phyloP scores from a whole-genome alignment of 2,113 vertebrate genomes.

The Otis tarda region DNA sequence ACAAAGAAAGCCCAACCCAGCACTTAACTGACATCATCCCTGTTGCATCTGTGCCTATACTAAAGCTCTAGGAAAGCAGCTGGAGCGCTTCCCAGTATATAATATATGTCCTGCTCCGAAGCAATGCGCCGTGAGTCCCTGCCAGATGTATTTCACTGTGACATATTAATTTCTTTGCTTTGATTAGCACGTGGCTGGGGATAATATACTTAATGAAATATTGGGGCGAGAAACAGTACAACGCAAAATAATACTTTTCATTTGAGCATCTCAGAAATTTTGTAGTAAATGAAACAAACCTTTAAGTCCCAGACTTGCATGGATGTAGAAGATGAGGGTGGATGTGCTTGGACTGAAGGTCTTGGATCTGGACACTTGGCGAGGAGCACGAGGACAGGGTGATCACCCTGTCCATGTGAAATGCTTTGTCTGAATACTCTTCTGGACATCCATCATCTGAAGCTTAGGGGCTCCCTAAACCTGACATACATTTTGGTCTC shows the following conservation, averaged over 20 bases:
- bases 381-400: not conserved
- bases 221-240: not conserved
- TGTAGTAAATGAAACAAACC: not conserved
- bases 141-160: slow-evolving; percentile 31
- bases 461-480: not conserved
- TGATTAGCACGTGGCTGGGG: not conserved
- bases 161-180: not conserved
- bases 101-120: slow-evolving; percentile 40
- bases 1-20: not conserved
- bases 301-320: not conserved
- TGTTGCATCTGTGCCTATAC: slow-evolving; percentile 4
- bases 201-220: slow-evolving; percentile 17
- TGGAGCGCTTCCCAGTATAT: not conserved
- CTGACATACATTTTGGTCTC: not conserved
- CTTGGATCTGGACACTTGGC: not conserved
- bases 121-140: not conserved
- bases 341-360: not conserved
- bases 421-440: not conserved
- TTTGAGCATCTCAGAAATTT: not conserved
- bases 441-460: not conserved
- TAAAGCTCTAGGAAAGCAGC: slow-evolving; percentile 15
- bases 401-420: not conserved
- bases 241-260: not conserved
- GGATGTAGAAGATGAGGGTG: not conserved
- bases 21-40: slow-evolving; percentile 32